Base-by-base conservation (phyloP, 1,140 invertebrate species). In the Spodoptera frugiperda region DNA sequence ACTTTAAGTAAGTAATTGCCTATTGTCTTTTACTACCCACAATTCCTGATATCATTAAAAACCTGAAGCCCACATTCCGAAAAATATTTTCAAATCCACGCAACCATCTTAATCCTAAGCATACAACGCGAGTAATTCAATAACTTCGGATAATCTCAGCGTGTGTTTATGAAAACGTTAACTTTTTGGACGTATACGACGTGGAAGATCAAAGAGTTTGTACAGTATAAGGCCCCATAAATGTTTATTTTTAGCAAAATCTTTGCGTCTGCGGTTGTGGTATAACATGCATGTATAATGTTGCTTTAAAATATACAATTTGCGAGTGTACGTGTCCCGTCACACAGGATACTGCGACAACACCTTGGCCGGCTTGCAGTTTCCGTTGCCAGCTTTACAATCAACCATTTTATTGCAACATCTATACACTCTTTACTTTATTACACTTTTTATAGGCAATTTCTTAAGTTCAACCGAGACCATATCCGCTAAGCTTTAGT, bases 281-380 rank as follows among this genome's bases (percentile, higher is more conserved):
- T 48, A 25, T 49, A 6, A 17, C 53, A 71, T 71, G 33, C 68
- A 71, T 71, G 49, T 51, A 53, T 51, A 68, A 46, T 71, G 49
- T 46, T 44, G 53, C 57, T 53, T 55, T 8, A 39, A 39, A 15
- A 33, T 21, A 55, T 55, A 49, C 17, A 67, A 67, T 71, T 71
- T 21, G 53, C 53, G 15, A 54, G 48, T 44, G 49, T 71, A 71
- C 68, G 68, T 71, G 68, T 17, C 33, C 17, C 49, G 68, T 39
- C 68, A 44, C 57, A 75, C 72, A 75, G 72, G 72, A 75, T 75
- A 75, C 72, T 15, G 57, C 59, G 72, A 75, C 72, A 51, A 55
- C 57, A 51, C 55, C 57, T 63, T 75, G 68, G 49, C 49, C 51
- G 49, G 68, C 68, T 51, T 75, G 57, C 14, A 61, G 72, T 63